Base-by-base conservation (phyloP, 1,140 invertebrate genomes). In the Thaumatotibia leucotreta region DNA sequence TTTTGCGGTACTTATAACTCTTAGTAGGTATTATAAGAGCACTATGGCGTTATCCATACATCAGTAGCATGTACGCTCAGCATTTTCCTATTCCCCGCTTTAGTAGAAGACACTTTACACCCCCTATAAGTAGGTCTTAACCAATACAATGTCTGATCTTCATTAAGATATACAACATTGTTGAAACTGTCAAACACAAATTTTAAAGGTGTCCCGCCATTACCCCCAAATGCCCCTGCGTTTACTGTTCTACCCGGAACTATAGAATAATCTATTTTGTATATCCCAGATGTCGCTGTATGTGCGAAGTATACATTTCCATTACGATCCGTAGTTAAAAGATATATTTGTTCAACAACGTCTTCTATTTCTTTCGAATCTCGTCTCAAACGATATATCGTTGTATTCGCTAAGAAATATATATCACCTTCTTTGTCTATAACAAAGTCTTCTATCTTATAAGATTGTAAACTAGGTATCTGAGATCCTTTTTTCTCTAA, bases 361-460 rank as follows among this genome's bases (percentile, higher is more conserved):
- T 86, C 39, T 20, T 64, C 66, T 1, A 76, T 65, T n/a, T 70
- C 72, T 32, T 76, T 80, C 22, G 73, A 72, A 45, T 74, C 76
- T 35, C 79, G 81, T 69, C 66, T 80, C 5, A 82, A 73, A 17
- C 83, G 69, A 64, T 82, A 80, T 9, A 82, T 69, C 8, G 74
- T 70, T 10, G 67, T 74, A 22, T 82, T 75, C 23, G 75, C 77
- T 73, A 84, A 73, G 31, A 88, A 86, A 62, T 82, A 88, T 31
- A 86, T 80, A 64, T 88, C 79, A 9, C 72, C 75, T 1, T 45
- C 63, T 65, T 80, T 80, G 64, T 86, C 83, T 10, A 88, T 62
- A 4, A 88, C 73, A 64, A 88, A 88, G 69, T 86, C 81, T 52
- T 88, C 85, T 17, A 88, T 77, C 50, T 68, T 73, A 27, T 76